Conservation (phyloP, 2,113 vertebrate genomes). For the Myotis davidii region DNA sequence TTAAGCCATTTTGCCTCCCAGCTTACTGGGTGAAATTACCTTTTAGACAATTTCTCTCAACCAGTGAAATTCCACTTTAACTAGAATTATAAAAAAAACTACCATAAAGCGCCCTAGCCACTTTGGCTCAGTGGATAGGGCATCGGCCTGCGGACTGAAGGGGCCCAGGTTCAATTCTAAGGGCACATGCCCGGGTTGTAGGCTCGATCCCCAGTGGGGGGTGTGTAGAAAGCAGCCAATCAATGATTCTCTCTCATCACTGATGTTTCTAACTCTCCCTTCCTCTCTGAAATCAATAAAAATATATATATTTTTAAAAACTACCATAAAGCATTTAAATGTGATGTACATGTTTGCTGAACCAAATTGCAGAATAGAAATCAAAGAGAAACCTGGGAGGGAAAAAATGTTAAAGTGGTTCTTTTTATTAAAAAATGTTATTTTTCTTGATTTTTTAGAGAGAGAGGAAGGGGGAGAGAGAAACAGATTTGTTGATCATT, state of each 20-base stretch:
- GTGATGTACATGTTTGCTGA: background rate
- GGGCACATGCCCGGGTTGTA: too few species aligned
- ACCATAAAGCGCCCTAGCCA: too few species aligned
- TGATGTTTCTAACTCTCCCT: too few species aligned
- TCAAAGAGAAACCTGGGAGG: background rate
- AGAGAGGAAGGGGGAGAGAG: background rate
- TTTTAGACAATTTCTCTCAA: background rate
- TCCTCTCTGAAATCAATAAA: too few species aligned
- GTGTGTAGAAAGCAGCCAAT: too few species aligned
- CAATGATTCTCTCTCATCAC: too few species aligned
- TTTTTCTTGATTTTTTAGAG: background rate
- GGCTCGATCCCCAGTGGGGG: too few species aligned
- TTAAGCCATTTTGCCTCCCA: background rate
- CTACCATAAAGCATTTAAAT: background rate
- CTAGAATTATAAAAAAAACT: background rate
- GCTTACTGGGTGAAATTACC: background rate
- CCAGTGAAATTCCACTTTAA: constrained; percentile 9
- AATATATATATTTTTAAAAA: background rate
- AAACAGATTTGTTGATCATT: background rate
- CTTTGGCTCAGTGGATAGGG: too few species aligned
- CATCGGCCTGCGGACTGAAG: too few species aligned
- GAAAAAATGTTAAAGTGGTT: background rate
- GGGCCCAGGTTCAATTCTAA: too few species aligned
- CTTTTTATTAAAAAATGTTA: background rate
- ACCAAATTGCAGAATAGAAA: background rate